A percentile compares a stretch with the other conserved stretches of the same genome.
Evolutionary conservation across 2,797 vertebrate genomes (phyloP).

Genomic region (Picus viridis): DNA sequence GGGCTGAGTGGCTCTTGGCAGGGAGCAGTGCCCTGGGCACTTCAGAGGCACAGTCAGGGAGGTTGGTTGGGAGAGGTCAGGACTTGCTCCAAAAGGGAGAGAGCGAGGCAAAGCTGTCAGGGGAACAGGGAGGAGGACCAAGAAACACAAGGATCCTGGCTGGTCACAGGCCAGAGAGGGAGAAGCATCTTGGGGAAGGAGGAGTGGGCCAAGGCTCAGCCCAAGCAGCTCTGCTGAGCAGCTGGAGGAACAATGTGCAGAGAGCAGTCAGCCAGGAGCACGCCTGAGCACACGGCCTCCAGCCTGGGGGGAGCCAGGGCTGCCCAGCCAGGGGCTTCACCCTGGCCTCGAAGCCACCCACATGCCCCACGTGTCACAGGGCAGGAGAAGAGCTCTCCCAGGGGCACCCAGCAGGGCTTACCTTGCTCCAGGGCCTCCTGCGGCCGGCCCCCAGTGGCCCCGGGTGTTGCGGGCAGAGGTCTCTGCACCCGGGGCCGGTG

Average conservation of each 20-base stretch:
- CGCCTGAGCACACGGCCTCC: not conserved
- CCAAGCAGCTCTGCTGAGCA: not conserved
- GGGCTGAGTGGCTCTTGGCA: slow-evolving; percentile 51
- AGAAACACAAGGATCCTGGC: not conserved
- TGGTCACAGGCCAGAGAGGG: not conserved
- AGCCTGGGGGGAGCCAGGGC: not conserved
- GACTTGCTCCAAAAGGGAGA: not conserved
- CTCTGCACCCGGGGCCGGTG: slow-evolving; percentile 87
- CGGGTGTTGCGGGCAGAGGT: slow-evolving; percentile 87
- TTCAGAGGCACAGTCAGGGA: slow-evolving; percentile 10
- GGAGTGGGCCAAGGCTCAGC: not conserved
- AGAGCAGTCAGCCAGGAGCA: not conserved
- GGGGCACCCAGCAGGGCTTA: slow-evolving; percentile 23
- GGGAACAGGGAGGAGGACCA: not conserved
- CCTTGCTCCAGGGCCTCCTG: slow-evolving; percentile 70
- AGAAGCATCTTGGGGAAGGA: not conserved
- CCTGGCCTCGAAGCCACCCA: not conserved
- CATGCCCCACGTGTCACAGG: not conserved
- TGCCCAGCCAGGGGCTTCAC: not conserved
- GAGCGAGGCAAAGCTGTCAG: not conserved
- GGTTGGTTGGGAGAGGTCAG: slow-evolving; percentile 28
- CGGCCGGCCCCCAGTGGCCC: slow-evolving; percentile 63
- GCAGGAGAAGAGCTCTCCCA: not conserved
- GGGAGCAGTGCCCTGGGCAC: not conserved
- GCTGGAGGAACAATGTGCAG: not conserved